phyloP scores from a whole-genome alignment of 2,797 vertebrate genomes.

The Onychomys arenicola region DNA sequence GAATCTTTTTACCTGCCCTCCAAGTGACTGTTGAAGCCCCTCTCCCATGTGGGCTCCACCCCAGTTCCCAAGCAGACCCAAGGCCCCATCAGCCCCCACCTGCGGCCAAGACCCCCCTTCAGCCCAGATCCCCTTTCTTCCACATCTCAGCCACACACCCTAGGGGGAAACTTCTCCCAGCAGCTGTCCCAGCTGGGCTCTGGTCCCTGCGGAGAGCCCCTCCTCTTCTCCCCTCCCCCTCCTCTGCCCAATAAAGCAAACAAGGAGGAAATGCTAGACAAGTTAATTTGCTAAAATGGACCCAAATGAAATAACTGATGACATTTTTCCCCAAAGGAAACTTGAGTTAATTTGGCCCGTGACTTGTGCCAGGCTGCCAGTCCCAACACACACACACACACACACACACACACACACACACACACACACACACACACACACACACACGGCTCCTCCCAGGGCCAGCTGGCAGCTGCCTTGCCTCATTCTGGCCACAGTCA shows the following conservation, averaged over 20 bases:
- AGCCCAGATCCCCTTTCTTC: not conserved
- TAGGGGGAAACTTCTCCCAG: not conserved
- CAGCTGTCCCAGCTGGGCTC: not conserved
- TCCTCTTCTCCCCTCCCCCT: not conserved
- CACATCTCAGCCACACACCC: not conserved
- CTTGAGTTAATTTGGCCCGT: constrained; percentile 90
- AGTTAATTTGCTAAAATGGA: constrained; percentile 88
- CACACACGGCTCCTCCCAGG: constrained; percentile 83
- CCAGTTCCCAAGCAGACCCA: accelerated
- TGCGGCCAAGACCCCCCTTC: too few species aligned
- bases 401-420: constrained; percentile 85
- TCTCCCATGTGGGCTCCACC: not conserved
- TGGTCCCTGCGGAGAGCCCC: not conserved
- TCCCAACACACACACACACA: constrained; percentile 88
- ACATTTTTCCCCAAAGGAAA: constrained; percentile 90
- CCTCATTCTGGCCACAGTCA: not conserved
- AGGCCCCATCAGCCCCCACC: not conserved
- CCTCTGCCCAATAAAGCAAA: constrained; percentile 6
- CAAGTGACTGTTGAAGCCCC: not conserved
- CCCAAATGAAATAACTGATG: constrained; percentile 88
- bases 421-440: constrained; percentile 88
- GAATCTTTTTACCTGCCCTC: not conserved
- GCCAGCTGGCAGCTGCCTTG: not conserved
- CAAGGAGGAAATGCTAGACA: constrained; percentile 78
- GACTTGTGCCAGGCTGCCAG: constrained; percentile 89